Conservation (phyloP, 2,113 vertebrate species). For the Eptesicus fuscus region DNA sequence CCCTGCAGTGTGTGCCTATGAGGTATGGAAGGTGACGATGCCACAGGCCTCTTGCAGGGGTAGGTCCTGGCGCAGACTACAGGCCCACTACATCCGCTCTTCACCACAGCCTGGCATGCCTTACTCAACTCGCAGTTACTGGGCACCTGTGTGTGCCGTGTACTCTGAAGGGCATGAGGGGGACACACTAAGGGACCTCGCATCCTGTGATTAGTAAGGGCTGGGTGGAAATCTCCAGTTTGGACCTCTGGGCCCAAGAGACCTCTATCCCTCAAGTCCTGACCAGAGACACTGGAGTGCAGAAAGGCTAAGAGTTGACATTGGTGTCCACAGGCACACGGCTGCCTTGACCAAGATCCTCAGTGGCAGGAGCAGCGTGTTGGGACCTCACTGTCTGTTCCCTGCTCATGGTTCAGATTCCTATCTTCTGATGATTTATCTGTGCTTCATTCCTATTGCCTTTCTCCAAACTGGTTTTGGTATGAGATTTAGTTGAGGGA, state of each 20-base stretch:
- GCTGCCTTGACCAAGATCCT: not conserved
- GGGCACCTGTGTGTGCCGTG: not conserved
- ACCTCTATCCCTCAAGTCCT: not conserved
- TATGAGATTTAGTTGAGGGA: not conserved
- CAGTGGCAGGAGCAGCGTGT: fast-evolving
- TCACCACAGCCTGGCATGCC: not conserved
- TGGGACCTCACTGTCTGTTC: too few species aligned
- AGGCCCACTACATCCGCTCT: not conserved
- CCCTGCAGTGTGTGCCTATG: not conserved
- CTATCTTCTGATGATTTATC: not conserved
- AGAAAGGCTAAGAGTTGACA: not conserved
- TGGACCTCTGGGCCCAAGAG: not conserved
- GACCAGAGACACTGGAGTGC: not conserved
- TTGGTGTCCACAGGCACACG: fast-evolving
- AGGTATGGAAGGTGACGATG: not conserved
- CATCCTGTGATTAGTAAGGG: not conserved
- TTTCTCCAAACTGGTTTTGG: not conserved
- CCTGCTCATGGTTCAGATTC: not conserved
- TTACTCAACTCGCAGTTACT: not conserved
- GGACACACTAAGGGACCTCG: not conserved
- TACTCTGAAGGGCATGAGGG: not conserved
- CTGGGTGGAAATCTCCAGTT: not conserved
- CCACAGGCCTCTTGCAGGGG: not conserved
- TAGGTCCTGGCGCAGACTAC: not conserved
- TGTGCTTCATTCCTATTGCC: not conserved